Base-by-base conservation (phyloP, 2,113 vertebrate species). In the Neotoma lepida region DNA sequence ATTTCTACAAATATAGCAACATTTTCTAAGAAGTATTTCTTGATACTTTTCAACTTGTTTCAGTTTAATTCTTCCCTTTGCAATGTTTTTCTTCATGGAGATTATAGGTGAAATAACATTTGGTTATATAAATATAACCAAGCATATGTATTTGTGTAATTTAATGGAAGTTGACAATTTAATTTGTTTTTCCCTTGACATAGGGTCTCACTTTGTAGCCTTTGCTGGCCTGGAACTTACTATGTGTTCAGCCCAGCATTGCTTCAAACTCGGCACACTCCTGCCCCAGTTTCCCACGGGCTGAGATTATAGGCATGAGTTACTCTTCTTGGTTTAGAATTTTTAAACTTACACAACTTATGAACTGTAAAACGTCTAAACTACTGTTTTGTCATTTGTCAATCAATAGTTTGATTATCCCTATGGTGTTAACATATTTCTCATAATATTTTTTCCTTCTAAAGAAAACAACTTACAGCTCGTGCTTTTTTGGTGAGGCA, bases 11-110 rank as follows among this genome's bases (percentile, higher is more conserved):
- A 74, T 87, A 14, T 0, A 89, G 68, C n/a, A 18, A 87, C 56
- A 35, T 84, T 78, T 82, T 86, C 77, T 74, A 78, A 90, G 46
- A 89, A 73, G 35, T 33, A 9, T 84, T 91, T 78, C 18, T 81
- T 94, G 86, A 56, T n/a, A 44, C 33, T 92, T 93, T 77, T 46
- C n/a, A 91, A 58, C n/a, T 6, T 89, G 15, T 84, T 87, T 91
- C 41, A 82, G 4, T 88, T 93, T 81, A 91, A 66, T 74, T 70
- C 20, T 56, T 87, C 22, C 12, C 76, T 35, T 49, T 2, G 35
- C 51, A 39, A 41, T 54, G 74, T 95, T 20, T 64, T 56, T 66
- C 6, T 66, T n/a, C 61, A 24, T 74, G 58, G 86, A 73, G n/a
- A 70, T 63, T 87, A n/a, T 39, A 2, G 68, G 26, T 90, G n/a